A percentile compares a stretch with the other conserved stretches of the same genome.
Conservation (phyloP, 1,140 invertebrate genomes). For the Drosophila trapezifrons region DNA sequence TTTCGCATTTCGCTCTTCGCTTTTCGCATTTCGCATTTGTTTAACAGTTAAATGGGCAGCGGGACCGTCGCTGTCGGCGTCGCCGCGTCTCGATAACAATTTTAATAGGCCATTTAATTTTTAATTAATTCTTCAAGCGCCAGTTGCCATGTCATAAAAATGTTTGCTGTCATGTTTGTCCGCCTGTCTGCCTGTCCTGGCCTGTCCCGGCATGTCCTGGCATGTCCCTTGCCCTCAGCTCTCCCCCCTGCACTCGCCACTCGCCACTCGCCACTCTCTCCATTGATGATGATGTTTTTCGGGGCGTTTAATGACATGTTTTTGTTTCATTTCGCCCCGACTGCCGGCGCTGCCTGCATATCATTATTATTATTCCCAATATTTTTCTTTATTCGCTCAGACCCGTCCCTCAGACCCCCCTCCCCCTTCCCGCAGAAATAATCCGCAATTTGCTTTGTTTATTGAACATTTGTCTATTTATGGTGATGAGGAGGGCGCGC, state of each 20-base stretch:
- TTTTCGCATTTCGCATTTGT: conserved; percentile 43
- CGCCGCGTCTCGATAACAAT: conserved; percentile 78
- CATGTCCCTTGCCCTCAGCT: conserved; percentile 13
- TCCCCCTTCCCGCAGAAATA: conserved; percentile 9
- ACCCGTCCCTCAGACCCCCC: too few relatives aligned
- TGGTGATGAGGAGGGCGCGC: conserved; percentile 42
- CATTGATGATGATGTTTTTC: conserved; percentile 21
- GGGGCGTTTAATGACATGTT: conserved; percentile 72
- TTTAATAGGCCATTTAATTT: conserved; percentile 82
- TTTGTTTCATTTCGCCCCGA: conserved; percentile 44
- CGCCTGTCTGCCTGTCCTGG: conserved; percentile 11
- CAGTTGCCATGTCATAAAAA: conserved; percentile 80
- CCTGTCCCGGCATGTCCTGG: conserved; percentile 5
- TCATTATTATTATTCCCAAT: conserved; percentile 68
- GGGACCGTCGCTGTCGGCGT: conserved; percentile 45
- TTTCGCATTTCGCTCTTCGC: conserved; percentile 5
- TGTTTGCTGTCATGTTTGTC: conserved; percentile 70
- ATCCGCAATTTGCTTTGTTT: conserved; percentile 62
- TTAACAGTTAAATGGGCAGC: conserved; percentile 51
- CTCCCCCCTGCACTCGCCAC: background rate
- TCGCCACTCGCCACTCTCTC: background rate
- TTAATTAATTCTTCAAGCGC: conserved; percentile 82
- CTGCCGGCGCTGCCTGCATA: conserved; percentile 54
- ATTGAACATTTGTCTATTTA: conserved; percentile 76
- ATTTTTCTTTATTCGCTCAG: conserved; percentile 32